These are phyloP conservation scores for Otolemur crassicaudatus DNA, from an alignment of 2,797 vertebrate species.

Conservation along the genomic window DNA sequence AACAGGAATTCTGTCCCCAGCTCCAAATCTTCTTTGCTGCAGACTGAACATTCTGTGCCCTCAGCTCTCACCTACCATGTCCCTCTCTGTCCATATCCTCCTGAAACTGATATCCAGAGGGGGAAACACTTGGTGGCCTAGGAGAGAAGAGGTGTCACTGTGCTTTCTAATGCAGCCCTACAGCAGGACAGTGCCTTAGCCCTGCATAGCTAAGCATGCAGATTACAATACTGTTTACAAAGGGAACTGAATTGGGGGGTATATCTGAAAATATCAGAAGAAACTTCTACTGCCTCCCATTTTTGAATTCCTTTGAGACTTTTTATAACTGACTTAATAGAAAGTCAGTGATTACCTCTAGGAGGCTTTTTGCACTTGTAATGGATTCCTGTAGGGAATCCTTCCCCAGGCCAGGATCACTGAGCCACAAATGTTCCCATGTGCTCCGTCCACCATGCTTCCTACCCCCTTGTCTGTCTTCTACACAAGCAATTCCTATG, in stretches of 20 bases:
- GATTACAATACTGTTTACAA: neutral
- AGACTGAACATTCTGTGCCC: neutral
- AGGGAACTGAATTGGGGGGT: neutral
- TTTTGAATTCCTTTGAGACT: neutral
- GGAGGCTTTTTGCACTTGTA: neutral
- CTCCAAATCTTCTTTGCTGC: neutral
- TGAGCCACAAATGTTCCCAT: neutral
- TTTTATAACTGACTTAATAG: neutral
- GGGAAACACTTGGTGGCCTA: neutral
- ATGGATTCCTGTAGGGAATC: neutral
- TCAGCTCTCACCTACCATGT: neutral
- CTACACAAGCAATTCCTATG: neutral
- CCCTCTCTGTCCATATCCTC: neutral
- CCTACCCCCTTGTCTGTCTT: neutral
- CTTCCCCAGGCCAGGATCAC: neutral
- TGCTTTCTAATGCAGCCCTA: neutral
- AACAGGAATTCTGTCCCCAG: neutral
- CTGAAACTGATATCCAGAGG: neutral
- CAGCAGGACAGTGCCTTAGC: neutral
- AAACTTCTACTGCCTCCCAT: neutral
- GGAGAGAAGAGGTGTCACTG: neutral
- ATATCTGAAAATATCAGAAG: constrained; percentile 10
- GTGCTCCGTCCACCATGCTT: neutral
- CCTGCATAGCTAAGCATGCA: neutral
- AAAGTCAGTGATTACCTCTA: neutral